Base-by-base conservation (phyloP, 1,140 invertebrate species). In the Oryctes rhinoceros region DNA sequence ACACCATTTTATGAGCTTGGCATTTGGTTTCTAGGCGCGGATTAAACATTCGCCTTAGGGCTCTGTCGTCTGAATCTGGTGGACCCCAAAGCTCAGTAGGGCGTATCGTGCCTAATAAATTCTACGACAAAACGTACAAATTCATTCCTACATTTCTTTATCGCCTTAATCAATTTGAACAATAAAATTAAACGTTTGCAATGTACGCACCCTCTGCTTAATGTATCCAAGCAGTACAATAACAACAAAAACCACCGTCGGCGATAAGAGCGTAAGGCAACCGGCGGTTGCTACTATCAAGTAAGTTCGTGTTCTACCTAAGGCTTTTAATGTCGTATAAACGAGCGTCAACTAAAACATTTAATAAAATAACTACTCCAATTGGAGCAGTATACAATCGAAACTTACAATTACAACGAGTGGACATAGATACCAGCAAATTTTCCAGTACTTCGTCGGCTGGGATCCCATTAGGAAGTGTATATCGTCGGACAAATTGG, bases 401-500 rank as follows among this genome's bases (percentile, higher is more conserved):
- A 44, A 10, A 3, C 15, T 78, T 53, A 78, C 47, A 15, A 37
- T 24, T 6, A 78, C 20, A 35, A 78, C 53, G 6, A 59, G 13
- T 3, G 77, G 77, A 20, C 20, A 15, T 3, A 78, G n/a, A 18
- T 78, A 59, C 77, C 77, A 78, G n/a, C 39, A 48, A 53, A 78
- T 78, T 35, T 78, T 78, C 77, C 77, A 78, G 20, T 53, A 78
- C 20, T 78, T 78, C 11, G 77, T 78, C 18, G 77, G 77, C 53
- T 78, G 77, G 11, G 77, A 35, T 6, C 77, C 77, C 49, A 37
- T 59, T 53, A 78, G 7, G 24, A 62, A 78, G 30, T 78, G 77
- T 20, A 78, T 59, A n/a, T 78, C 77, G 20, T 78, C 77, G 15
- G 47, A 49, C 30, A 78, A 35, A 7, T n/a, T 59, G 15, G 39